Evolutionary conservation across 2,113 vertebrate species (phyloP), one percentile per base, ranked within the genome.

Genomic region (Plotosus lineatus): DNA sequence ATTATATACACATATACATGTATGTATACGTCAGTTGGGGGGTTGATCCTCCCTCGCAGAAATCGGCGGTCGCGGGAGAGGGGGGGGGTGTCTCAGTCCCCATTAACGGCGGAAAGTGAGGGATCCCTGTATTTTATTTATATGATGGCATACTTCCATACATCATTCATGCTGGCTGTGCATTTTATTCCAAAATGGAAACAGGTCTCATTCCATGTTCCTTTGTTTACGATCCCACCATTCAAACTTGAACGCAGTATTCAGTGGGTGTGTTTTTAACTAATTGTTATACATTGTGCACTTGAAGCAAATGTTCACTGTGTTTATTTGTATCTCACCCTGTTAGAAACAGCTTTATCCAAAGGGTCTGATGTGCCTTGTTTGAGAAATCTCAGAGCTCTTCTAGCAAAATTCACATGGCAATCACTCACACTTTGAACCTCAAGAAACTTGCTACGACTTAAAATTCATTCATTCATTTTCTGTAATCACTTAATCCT

Each of bases 341-440:
- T 75, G 33, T 55, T 75, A 6, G 38, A 46, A 31, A 74, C 50
- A 74, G 4, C 31, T 74, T 23, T 6, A 40, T n/a, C 51, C 23
- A 26, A 56, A 38, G 23, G 23, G 23, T 21, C 33, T 40, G 23
- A 75, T 26, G 9, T 33, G 28, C 2, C 28, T 36, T 6, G 19
- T 23, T 12, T 51, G 10, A 12, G 36, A 56, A 40, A n/a, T 75
- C 51, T 3, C 36, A 75, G 17, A 19, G 9, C 28, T 51, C 28
- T 36, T 72, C 44, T 50, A 36, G 28, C 17, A 73, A 73, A 73
- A 56, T 26, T 9, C 51, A 75, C 38, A 75, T 15, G 14, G 51
- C 51, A 75, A 56, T 75, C 56, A 75, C 51, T 12, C 31, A 19
- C 23, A 55, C 72, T 55, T 11, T 50, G 56, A 63, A 77, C 42